Conservation (phyloP, 2,797 vertebrate genomes). For the Phalanger gymnotis region DNA sequence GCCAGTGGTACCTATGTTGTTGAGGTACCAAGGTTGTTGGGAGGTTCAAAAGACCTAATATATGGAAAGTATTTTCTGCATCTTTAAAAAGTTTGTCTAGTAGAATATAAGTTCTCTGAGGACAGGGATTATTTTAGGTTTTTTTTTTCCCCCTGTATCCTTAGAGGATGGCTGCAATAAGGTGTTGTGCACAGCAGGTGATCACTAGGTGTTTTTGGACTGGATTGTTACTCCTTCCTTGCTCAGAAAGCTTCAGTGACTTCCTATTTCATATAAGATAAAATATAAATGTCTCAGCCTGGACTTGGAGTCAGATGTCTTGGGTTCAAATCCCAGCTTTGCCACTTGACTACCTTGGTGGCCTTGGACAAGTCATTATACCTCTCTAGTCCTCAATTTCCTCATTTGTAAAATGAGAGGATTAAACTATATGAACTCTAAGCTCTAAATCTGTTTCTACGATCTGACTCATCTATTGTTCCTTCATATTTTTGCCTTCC, state of each 20-base stretch:
- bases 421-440: not conserved
- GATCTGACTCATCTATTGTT: not conserved
- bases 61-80: not conserved
- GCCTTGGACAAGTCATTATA: not conserved
- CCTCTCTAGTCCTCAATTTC: not conserved
- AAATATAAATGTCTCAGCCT: not conserved
- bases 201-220: not conserved
- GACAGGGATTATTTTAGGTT: not conserved
- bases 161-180: not conserved
- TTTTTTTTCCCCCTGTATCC: not conserved
- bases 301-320: not conserved
- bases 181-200: not conserved
- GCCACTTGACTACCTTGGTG: not conserved
- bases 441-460: not conserved
- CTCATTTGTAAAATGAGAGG: not conserved
- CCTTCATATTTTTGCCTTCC: not conserved
- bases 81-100: not conserved
- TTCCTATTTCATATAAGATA: not conserved
- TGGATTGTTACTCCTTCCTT: not conserved
- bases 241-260: not conserved
- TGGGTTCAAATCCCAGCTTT: not conserved
- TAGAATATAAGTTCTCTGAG: not conserved
- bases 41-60: not conserved
- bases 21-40: not conserved
- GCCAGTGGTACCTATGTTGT: not conserved